Evolutionary conservation across 2,113 vertebrate species (phyloP), one percentile per base, ranked within the genome.

Genomic region (Arothron firmamentum): DNA sequence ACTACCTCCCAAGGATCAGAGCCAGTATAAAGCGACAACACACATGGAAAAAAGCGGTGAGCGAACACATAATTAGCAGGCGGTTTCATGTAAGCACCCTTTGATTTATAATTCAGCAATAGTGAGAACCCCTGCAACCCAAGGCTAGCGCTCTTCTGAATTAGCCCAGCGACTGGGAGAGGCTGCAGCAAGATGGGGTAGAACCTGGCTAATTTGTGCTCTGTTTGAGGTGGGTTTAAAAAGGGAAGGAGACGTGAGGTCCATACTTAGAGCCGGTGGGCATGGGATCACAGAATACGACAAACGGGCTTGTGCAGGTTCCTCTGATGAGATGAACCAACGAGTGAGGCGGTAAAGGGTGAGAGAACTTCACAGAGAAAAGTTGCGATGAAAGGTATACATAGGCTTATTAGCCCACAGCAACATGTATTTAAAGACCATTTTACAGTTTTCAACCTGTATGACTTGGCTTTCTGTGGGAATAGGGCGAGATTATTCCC

Each of bases 21-120:
- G 61, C 38, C 57, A 45, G 72, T 65, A 64, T 57, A 71, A 87
- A 88, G 78, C 59, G 80, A 86, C 83, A 82, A 17, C 54, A 56
- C 52, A 10, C 47, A 68, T 60, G 65, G 69, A 73, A 82, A 74
- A 60, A 47, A 62, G 55, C 76, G 66, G 12, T 34, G 43, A 56
- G 65, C 61, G 79, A 81, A 82, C 75, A 43, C 69, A 80, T 87
- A 92, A 90, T 91, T 90, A 92, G 84, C 82, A 62, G 78, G 76
- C 52, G 67, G 84, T 76, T 86, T 82, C 83, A 85, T 88, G 84
- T 83, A 83, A 79, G 77, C 68, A 57, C 72, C 59, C 89, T 91
- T 92, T 92, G 89, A 92, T 92, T 86, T 86, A 92, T 91, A 89
- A 91, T 90, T 92, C 87, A 90, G 80, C 70, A 78, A 38, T 66